Conservation (phyloP, 2,888 invertebrate species). For the Piscicola geometra region DNA sequence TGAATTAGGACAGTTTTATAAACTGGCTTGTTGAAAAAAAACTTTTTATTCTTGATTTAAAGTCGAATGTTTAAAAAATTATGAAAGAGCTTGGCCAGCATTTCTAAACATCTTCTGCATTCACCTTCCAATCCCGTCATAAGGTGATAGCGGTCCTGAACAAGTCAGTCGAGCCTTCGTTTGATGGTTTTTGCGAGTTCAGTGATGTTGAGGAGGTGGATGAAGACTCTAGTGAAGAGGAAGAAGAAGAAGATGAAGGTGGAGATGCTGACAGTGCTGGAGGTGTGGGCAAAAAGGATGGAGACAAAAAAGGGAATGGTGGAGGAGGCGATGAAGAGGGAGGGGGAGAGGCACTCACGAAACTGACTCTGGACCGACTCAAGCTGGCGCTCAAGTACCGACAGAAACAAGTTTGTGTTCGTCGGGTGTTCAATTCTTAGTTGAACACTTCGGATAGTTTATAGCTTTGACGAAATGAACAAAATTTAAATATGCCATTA, state of each 20-base stretch:
- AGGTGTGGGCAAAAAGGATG: conserved; percentile 50
- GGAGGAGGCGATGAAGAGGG: conserved; percentile 36
- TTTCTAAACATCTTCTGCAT: too few species aligned
- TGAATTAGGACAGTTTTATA: too few species aligned
- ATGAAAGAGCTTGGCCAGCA: too few species aligned
- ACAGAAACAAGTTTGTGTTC: conserved; percentile 59
- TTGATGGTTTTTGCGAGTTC: conserved; percentile 4
- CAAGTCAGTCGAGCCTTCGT: conserved; percentile 33
- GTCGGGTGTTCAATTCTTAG: too few species aligned
- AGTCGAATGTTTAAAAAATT: not conserved
- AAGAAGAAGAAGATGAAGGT: conserved; percentile 11
- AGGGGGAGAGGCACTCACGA: conserved; percentile 21
- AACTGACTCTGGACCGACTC: conserved; percentile 56
- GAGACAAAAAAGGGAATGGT: conserved; percentile 32
- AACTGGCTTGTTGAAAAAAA: conserved; percentile 13
- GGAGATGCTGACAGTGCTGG: conserved; percentile 37
- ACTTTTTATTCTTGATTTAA: not conserved
- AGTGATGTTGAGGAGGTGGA: conserved; percentile 31
- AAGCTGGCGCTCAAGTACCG: conserved; percentile 62
- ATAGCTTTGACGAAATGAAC: too few species aligned
- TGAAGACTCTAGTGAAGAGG: conserved; percentile 22
- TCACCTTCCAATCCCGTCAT: too few species aligned
- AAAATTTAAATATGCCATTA: too few species aligned
- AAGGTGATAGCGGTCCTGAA: conserved; percentile 55
- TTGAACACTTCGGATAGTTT: too few species aligned